A percentile compares a stretch with the other conserved stretches of the same genome.
These are phyloP conservation scores for Hyphantria cunea DNA, from an alignment of 1,140 invertebrate species.

Conservation along the genomic window DNA sequence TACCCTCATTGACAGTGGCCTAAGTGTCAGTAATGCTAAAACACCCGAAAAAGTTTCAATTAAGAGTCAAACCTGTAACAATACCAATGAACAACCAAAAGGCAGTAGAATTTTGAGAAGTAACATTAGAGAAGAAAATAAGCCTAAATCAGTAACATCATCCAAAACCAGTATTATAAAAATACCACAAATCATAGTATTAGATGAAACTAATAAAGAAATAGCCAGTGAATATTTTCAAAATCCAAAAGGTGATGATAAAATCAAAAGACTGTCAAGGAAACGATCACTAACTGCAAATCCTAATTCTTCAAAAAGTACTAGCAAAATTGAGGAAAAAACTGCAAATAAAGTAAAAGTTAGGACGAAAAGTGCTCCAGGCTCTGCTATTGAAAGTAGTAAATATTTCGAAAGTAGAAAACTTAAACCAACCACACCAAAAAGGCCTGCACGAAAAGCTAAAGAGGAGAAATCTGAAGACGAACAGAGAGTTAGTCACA, in stretches of 20 bases:
- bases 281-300: slow-evolving; percentile 60
- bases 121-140: background rate
- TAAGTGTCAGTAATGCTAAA: slow-evolving; percentile 1
- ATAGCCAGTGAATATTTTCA: slow-evolving; percentile 65
- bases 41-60: background rate
- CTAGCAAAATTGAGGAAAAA: slow-evolving; percentile 34
- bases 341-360: slow-evolving; percentile 36
- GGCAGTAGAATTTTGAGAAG: background rate
- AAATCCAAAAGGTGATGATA: slow-evolving; percentile 28
- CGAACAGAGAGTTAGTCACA: slow-evolving; percentile 63
- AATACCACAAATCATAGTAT: slow-evolving; percentile 53
- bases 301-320: slow-evolving; percentile 31
- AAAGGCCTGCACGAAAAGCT: slow-evolving; percentile 31
- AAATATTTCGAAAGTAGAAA: slow-evolving; percentile 58
- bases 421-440: slow-evolving; percentile 30
- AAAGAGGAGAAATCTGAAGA: slow-evolving; percentile 43
- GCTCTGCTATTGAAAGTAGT: slow-evolving; percentile 48
- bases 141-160: background rate
- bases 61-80: too few relatives aligned
- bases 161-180: background rate
- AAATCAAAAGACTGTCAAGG: slow-evolving; percentile 39
- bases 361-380: slow-evolving; percentile 60
- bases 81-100: too few relatives aligned
- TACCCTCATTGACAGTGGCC: background rate
- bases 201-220: slow-evolving; percentile 45